A percentile compares a stretch with the other conserved stretches of the same genome.
phyloP scores from a whole-genome alignment of 2,113 vertebrate species.

The Murina feae region DNA sequence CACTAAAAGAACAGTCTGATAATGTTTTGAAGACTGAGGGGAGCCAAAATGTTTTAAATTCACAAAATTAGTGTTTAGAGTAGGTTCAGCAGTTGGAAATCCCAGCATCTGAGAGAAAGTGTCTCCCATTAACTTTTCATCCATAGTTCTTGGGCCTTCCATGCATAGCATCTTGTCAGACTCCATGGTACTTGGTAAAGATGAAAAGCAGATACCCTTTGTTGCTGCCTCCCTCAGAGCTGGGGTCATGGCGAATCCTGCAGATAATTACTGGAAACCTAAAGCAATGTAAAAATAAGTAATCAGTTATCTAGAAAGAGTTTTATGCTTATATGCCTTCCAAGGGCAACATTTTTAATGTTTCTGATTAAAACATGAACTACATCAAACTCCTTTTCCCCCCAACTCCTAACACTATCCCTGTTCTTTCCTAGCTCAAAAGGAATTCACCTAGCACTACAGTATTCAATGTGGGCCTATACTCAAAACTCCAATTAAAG shows the following conservation, averaged over 20 bases:
- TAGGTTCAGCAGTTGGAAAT: constrained; percentile 80
- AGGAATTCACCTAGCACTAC: not conserved
- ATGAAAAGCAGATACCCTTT: constrained; percentile 88
- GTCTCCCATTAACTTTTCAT: constrained; percentile 83
- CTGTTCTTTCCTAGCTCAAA: not conserved
- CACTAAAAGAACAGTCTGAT: constrained; percentile 82
- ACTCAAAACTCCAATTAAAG: not conserved
- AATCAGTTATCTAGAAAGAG: constrained; percentile 66
- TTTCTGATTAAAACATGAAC: constrained; percentile 44
- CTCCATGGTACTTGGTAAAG: constrained; percentile 84
- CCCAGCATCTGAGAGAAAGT: constrained; percentile 83
- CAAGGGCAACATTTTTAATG: constrained; percentile 21
- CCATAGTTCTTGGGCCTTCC: constrained; percentile 81
- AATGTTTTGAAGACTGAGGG: constrained; percentile 78
- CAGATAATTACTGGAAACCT: constrained; percentile 81
- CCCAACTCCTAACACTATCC: not conserved
- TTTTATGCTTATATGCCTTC: constrained; percentile 31
- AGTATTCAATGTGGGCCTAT: not conserved
- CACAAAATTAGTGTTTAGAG: constrained; percentile 78
- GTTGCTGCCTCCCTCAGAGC: constrained; percentile 88
- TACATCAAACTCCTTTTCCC: not conserved
- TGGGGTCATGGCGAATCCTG: constrained; percentile 88
- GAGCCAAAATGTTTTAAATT: constrained; percentile 80
- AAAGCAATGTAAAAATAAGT: constrained; percentile 80
- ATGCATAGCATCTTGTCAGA: constrained; percentile 80